Base-by-base conservation (phyloP, 1,140 invertebrate genomes). In the Lepidostoma basale region DNA sequence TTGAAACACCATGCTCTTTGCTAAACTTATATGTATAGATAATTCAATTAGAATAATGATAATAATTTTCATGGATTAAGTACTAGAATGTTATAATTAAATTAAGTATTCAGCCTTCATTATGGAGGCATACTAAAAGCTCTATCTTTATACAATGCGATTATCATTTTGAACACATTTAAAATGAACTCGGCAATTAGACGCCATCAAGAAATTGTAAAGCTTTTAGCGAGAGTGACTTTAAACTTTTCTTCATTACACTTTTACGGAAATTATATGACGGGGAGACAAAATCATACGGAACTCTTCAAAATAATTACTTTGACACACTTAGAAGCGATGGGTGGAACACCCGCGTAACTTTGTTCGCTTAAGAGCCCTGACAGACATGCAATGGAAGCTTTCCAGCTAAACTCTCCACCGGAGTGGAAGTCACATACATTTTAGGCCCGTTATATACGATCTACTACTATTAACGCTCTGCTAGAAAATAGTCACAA, bases 241-340 rank as follows among this genome's bases (percentile, higher is more conserved):
- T 45, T 28, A 47, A 66, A 66, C 45, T 66, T 66, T 58, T 36
- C 52, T 58, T 23, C 30, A 49, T 66, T 39, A 58, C 58, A 49
- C 60, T 33, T 62, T 49, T 45, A 26, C 28, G 30, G 49, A 36
- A 66, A 56, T 47, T 64, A 30, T 66, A 30, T 66, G 63, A 18
- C 33, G 23, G 33, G 22, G 47, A 72, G 66, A 68, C 60, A 62
- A 72, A 72, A 72, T 72, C 67, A 69, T 65, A 67, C 60, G 62
- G 45, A 59, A 52, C 71, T 58, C 71, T 69, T 73, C 63, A 73
- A 73, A 73, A 73, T 73, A 73, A 73, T 73, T 73, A 73, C 71
- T 73, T 67, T 73, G 71, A 54, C 67, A 73, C 60, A 73, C 71
- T 73, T 67, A 47, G 59, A 6, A n/a, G 20, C 52, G 36, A 16